Evolutionary conservation across 2,113 vertebrate genomes (phyloP).

Genomic region (Xiphophorus couchianus): DNA sequence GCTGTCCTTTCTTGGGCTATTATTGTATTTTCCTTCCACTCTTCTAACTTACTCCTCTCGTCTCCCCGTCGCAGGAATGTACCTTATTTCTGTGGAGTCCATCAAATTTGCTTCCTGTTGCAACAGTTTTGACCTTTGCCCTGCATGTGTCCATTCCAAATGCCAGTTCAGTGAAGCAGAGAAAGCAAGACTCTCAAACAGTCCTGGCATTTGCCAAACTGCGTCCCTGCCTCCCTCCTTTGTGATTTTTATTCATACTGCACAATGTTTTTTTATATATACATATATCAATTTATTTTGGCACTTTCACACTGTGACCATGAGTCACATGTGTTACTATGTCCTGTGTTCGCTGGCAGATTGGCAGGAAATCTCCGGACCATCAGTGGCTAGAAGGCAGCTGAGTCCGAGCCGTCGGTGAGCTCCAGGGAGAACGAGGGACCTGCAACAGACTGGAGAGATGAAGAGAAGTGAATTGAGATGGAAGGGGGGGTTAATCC

Average conservation of each 20-base stretch:
- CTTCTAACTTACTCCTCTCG: neutral
- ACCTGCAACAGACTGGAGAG: conserved; percentile 25
- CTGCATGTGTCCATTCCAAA: conserved; percentile 53
- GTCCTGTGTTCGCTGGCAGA: conserved; percentile 2
- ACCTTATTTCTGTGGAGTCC: conserved; percentile 11
- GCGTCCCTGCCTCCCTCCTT: neutral
- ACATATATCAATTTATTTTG: neutral
- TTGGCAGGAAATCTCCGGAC: conserved; percentile 3
- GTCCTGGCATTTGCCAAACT: conserved; percentile 51
- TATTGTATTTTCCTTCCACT: neutral
- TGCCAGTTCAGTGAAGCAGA: conserved; percentile 54
- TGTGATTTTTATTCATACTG: conserved; percentile 10
- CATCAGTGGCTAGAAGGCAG: neutral
- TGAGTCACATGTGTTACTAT: neutral
- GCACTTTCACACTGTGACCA: conserved; percentile 9
- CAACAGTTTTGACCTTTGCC: conserved; percentile 50
- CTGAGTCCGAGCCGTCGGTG: conserved; percentile 1
- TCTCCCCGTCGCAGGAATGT: neutral
- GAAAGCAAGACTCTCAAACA: conserved; percentile 24
- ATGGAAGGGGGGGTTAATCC: conserved; percentile 18
- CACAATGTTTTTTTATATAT: neutral
- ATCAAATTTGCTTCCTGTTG: conserved; percentile 44
- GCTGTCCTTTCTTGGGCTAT: neutral
- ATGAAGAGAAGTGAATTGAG: conserved; percentile 23
- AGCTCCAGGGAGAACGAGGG: conserved; percentile 1